These are phyloP conservation scores for Lutraria rhynchaena DNA, from an alignment of 1,140 invertebrate genomes.

Conservation along the genomic window DNA sequence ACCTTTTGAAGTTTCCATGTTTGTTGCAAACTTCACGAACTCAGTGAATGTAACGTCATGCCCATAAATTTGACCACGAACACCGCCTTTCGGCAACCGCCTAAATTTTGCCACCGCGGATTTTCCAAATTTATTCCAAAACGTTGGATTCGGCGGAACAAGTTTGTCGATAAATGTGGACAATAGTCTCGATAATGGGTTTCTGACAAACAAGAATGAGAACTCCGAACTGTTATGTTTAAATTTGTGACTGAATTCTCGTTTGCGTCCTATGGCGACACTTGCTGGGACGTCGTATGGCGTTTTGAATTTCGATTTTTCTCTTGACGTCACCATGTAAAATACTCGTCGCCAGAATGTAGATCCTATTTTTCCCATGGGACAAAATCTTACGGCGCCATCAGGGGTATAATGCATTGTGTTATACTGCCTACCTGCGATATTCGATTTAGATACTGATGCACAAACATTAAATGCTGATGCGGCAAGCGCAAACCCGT, in stretches of 20 bases:
- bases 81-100: background rate
- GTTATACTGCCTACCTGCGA: no score
- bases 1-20: background rate
- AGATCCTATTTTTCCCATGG: slow-evolving; percentile 11
- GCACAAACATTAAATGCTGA: no score
- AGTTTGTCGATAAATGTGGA: slow-evolving; percentile 41
- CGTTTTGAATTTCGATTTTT: background rate
- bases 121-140: slow-evolving; percentile 24
- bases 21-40: slow-evolving; percentile 18
- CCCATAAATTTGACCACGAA: background rate
- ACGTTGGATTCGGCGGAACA: slow-evolving; percentile 20
- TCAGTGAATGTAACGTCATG: slow-evolving; percentile 34
- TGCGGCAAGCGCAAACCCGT: no score
- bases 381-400: background rate
- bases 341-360: slow-evolving; percentile 43
- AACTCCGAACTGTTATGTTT: background rate
- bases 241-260: no score
- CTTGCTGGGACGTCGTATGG: slow-evolving; percentile 7
- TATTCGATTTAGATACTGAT: no score
- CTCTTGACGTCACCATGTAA: background rate
- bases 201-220: slow-evolving; percentile 36
- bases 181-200: slow-evolving; percentile 13
- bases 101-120: background rate
- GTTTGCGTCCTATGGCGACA: background rate
- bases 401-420: no score